Base-by-base conservation (phyloP, 2,888 invertebrate species). In the Drosophila subquinaria region DNA sequence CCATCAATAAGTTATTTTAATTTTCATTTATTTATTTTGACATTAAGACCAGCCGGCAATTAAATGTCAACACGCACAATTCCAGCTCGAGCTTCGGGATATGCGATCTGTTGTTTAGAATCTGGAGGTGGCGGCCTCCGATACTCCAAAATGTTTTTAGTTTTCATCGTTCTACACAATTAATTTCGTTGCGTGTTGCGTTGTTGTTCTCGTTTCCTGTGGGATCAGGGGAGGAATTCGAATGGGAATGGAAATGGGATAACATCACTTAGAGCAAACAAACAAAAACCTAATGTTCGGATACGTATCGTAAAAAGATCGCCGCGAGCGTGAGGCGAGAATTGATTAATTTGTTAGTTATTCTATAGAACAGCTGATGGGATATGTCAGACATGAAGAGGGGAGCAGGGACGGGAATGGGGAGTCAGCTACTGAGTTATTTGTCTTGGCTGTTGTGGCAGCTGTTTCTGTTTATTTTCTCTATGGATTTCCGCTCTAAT, bases 21-120 rank as follows among this genome's bases (percentile, higher is more conserved):
- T 89, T 87, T 84, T 65, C 85, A 77, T 81, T 88, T 89, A 90
- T 88, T 87, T 88, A 85, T 89, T 89, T 88, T 88, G 90, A 90
- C 89, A 83, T 78, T 69, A 57, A 53, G 75, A 68, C 71, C 68
- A 79, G 75, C 81, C 79, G 82, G 82, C 90, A 88, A 90, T 90
- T 90, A 90, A 89, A 83, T 90, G 90, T 82, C 89, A 87, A 79
- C 84, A 87, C 85, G 88, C 84, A 87, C 73, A 72, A 63, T 62
- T 65, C 40, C 51, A 45, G 52, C 69, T 56, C 50, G 42, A 64
- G 27, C 30, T 33, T 42, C 20, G 27, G 40, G 5, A 43, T 47
- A 57, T 45, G 36, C 48, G 62, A 76, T 76, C 75, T 63, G 47
- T 33, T 60, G 36, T 52, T 40, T 23, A 15, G 48, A 55, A 62